Evolutionary conservation across 2,797 vertebrate species (phyloP), one percentile per base, ranked within the genome.

Genomic region (Florisuga fusca): DNA sequence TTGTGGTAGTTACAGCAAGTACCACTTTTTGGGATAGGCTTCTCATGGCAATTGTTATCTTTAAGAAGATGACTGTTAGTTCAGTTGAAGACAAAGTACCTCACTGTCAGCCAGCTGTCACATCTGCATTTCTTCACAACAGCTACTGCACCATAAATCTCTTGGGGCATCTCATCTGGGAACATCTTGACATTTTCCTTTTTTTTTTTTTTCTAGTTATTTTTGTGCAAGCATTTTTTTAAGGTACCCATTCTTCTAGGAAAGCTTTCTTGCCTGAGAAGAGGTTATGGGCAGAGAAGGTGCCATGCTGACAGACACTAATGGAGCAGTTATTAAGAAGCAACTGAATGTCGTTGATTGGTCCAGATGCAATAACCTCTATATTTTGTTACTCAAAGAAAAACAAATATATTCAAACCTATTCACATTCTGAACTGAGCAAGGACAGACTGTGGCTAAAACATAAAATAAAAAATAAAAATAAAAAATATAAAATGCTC

Each of bases 41-140:
- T 84, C 79, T 94, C 45, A 12, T 41, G 62, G 11, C 80, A 93
- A 91, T 91, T 66, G 64, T 58, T 55, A 0, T 63, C 57, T 91
- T 94, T 91, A 59, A 67, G 72, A 53, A 82, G 26, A 54, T 72
- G 58, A 43, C 69, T 95, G 90, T 46, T 50, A 76, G 62, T 81
- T 94, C 73, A 73, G 89, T 83, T 89, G 89, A 25, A 93, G 84
- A 69, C 54, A 53, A 92, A 86, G 55, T 61, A 89, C 75, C 34
- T 55, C 88, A 41, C 83, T 92, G 95, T 88, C 95, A 97, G 58
- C 69, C 58, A 50, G 51, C 79, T 95, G 95, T 84, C 94, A 92
- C 38, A 84, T 91, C 76, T 55, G 69, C 84, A 62, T 89, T 84
- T 95, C 84, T 73, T 92, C 84, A 85, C 64, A 68, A 54, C 33